Conservation (phyloP, 2,888 invertebrate species). For the Stenodera caucasica region DNA sequence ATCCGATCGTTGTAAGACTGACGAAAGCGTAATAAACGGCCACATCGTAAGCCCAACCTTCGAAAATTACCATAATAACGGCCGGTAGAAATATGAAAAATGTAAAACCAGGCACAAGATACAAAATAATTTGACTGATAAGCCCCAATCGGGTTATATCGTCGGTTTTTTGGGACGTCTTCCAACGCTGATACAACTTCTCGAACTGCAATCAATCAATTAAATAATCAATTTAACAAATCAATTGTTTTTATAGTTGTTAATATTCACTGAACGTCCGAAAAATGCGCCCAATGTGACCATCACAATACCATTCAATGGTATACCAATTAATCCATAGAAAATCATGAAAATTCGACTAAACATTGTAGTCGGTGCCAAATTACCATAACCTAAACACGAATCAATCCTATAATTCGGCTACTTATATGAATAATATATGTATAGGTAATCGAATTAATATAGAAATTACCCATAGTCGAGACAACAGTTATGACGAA, state of each 20-base stretch:
- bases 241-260: neutral
- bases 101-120: constrained; percentile 85
- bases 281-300: constrained; percentile 86
- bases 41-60: constrained; percentile 83
- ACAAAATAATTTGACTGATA: constrained; percentile 77
- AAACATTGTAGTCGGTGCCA: constrained; percentile 79
- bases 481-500: constrained; percentile 90
- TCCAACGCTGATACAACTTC: constrained; percentile 78
- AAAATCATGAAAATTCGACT: constrained; percentile 85
- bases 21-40: constrained; percentile 87
- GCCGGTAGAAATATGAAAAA: constrained; percentile 87
- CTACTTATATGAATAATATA: too few relatives aligned
- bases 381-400: constrained; percentile 79
- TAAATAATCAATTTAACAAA: too few relatives aligned
- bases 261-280: constrained; percentile 67
- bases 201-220: constrained; percentile 64
- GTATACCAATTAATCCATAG: constrained; percentile 84
- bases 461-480: constrained; percentile 72
- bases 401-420: neutral
- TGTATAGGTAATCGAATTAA: constrained; percentile 4
- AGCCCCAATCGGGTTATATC: constrained; percentile 72
- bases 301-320: constrained; percentile 78
- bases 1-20: constrained; percentile 86
- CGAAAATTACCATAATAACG: constrained; percentile 79
- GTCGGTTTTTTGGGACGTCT: constrained; percentile 67